Percentiles rank a stretch among this genome's conserved stretches.
phyloP scores from a whole-genome alignment of 2,797 vertebrate genomes.

The Manis crassicaudata region DNA sequence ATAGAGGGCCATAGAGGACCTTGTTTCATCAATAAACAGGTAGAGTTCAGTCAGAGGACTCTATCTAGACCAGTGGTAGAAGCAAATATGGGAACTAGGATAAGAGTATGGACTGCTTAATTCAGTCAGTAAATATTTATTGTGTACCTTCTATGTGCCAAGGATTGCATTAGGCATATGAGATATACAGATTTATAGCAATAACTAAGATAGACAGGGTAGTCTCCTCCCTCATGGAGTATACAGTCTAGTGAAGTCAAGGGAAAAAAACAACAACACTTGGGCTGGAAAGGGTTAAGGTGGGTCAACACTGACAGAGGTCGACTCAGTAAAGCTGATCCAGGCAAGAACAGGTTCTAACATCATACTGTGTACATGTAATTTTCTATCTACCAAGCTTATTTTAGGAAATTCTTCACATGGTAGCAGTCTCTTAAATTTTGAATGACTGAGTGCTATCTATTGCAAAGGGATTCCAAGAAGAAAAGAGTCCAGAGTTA shows the following conservation, averaged over 20 bases:
- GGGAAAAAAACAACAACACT: not conserved
- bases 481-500: slow-evolving; percentile 18
- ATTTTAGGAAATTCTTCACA: slow-evolving; percentile 38
- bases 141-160: not conserved
- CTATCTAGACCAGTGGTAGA: not conserved
- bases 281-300: not conserved
- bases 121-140: slow-evolving; percentile 40
- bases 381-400: slow-evolving; percentile 41
- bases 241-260: slow-evolving; percentile 17
- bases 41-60: slow-evolving; percentile 9
- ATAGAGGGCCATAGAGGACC: not conserved
- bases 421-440: slow-evolving; percentile 15
- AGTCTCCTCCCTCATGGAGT: not conserved
- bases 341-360: slow-evolving; percentile 24
- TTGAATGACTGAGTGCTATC: not conserved
- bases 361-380: not conserved
- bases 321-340: slow-evolving; percentile 7
- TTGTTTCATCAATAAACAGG: slow-evolving; percentile 30
- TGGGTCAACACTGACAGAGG: not conserved
- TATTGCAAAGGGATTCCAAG: slow-evolving; percentile 34
- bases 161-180: not conserved
- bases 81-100: not conserved
- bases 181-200: slow-evolving; percentile 33
- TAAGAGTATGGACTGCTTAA: not conserved
- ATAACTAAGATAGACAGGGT: not conserved